Evolutionary conservation across 2,797 vertebrate genomes (phyloP).

Genomic region (Malacoctenus gilli): DNA sequence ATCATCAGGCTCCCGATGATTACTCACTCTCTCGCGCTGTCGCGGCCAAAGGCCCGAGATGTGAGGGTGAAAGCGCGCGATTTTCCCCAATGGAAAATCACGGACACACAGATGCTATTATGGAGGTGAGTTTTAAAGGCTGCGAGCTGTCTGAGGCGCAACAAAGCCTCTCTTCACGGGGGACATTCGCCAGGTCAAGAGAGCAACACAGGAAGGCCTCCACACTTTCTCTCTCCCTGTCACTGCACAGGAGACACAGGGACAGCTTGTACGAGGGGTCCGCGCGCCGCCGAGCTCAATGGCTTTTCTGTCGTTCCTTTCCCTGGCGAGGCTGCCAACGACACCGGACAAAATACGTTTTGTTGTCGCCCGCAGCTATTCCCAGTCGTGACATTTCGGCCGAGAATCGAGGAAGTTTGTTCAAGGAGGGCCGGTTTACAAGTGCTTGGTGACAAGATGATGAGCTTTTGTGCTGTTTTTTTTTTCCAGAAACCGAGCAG

Average conservation of each 20-base stretch:
- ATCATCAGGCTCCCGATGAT: constrained; percentile 63
- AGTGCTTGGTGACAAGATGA: background rate
- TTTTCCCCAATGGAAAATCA: constrained; percentile 76
- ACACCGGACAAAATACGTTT: constrained; percentile 35
- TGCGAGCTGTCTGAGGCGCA: constrained; percentile 63
- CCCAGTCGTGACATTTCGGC: too few relatives aligned
- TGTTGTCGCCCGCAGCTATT: too few relatives aligned
- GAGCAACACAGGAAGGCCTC: constrained; percentile 63
- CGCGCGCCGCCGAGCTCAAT: constrained; percentile 66
- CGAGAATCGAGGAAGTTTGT: too few relatives aligned
- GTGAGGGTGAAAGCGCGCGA: constrained; percentile 67
- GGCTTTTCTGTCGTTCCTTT: constrained; percentile 59
- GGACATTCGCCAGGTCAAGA: constrained; percentile 67
- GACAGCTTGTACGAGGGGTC: constrained; percentile 60
- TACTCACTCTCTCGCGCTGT: constrained; percentile 42
- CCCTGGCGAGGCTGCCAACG: constrained; percentile 31
- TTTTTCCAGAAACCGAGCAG: background rate
- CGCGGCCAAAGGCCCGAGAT: constrained; percentile 37
- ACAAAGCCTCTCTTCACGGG: constrained; percentile 79
- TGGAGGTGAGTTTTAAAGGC: constrained; percentile 69
- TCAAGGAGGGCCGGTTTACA: too few relatives aligned
- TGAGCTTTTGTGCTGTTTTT: background rate
- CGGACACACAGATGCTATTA: constrained; percentile 78
- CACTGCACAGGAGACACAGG: constrained; percentile 68
- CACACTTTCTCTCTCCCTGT: constrained; percentile 60